Evolutionary conservation across 2,113 vertebrate species (phyloP), one percentile per base, ranked within the genome.

Genomic region (Irena cyanogastra): DNA sequence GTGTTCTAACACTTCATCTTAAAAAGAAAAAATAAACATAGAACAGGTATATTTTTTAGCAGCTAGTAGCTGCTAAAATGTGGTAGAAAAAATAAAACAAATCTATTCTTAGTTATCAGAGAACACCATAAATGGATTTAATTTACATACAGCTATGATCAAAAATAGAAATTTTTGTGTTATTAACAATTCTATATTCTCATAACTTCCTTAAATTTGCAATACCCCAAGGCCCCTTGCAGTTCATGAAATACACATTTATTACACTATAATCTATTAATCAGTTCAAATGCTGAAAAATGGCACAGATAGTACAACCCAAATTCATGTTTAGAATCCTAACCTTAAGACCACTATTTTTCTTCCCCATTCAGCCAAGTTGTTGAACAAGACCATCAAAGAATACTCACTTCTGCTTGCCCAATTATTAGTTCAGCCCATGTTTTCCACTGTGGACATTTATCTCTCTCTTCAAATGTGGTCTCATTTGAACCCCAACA

Each of bases 401-500:
- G 37, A 89, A 91, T 83, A 97, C 98, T 97, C 97, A 99, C 99
- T 98, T 99, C 99, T 5, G 99, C 99, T 97, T 99, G 99, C 54
- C 99, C 99, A 94, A 99, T 98, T 95, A 99, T 99, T 72, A 99
- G 97, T 91, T 99, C 99, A 52, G 99, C 99, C 99, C 99, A 99
- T n/a, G 98, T 99, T 96, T 99, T 99, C 99, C 99, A 99, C 97
- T 99, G 98, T 0, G 99, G 99, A 97, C 99, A 99, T 95, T 99
- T 99, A 98, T 99, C 99, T 89, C 99, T 97, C 97, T 99, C 99
- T 83, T 99, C 99, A 89, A 99, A 99, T 1, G 99, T 99, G 59
- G 98, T 98, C 93, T 99, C 99, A 83, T 99, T 99, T 84, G 99
- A 99, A 42, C 98, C 98, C 99, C 99, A 99, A 96, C 99, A 99